Evolutionary conservation across 2,113 vertebrate genomes (phyloP).

Genomic region (Stegastes partitus): DNA sequence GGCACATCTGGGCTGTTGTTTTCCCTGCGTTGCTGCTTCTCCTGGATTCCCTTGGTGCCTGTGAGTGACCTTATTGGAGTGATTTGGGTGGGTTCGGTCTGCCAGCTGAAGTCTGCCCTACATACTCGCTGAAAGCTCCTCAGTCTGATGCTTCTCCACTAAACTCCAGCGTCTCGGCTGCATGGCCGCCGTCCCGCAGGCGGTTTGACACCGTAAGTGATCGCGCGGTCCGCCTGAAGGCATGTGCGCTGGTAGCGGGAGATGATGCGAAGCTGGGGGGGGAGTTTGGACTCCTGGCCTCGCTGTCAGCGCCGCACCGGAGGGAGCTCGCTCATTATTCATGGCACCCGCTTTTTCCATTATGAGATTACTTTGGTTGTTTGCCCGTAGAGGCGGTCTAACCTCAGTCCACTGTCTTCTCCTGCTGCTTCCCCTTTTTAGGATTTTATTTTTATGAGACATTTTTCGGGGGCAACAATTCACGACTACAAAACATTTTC

Average conservation of each 20-base stretch:
- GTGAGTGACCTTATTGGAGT: conserved; percentile 15
- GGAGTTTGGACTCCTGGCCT: conserved; percentile 37
- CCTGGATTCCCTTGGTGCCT: conserved; percentile 30
- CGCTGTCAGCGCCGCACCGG: neutral
- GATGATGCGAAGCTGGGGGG: conserved; percentile 30
- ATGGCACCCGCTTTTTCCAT: conserved; percentile 15
- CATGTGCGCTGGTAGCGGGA: conserved; percentile 15
- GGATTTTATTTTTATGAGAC: neutral
- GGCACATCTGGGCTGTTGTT: neutral
- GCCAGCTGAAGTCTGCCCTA: neutral
- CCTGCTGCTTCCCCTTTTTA: too few relatives aligned
- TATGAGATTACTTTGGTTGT: conserved; percentile 30
- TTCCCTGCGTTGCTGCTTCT: neutral
- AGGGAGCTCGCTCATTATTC: conserved; percentile 42
- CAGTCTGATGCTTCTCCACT: conserved; percentile 48
- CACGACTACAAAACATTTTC: too few relatives aligned
- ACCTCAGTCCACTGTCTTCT: neutral
- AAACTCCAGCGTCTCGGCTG: conserved; percentile 17
- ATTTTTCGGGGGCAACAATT: neutral
- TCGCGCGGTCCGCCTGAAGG: conserved; percentile 37
- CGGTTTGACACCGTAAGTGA: conserved; percentile 42
- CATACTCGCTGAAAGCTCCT: neutral
- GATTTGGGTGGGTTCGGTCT: conserved; percentile 43
- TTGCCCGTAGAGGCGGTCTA: conserved; percentile 15
- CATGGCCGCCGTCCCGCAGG: conserved; percentile 24